These are phyloP conservation scores for Drosophila putrida DNA, from an alignment of 2,888 invertebrate species.

Conservation along the genomic window DNA sequence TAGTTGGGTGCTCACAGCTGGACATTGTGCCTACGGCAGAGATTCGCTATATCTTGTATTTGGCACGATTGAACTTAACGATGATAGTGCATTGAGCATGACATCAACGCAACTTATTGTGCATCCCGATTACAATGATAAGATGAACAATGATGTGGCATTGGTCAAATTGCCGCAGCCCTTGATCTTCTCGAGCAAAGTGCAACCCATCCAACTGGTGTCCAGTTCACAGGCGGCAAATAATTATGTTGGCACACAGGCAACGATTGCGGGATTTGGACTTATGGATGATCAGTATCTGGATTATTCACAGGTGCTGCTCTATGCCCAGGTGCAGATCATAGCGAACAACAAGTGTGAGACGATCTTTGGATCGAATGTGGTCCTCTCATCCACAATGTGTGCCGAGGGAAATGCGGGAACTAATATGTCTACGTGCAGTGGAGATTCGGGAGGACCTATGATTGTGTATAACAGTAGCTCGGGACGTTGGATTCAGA, in stretches of 20 bases:
- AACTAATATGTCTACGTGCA: slow-evolving; percentile 81
- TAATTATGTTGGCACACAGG: slow-evolving; percentile 68
- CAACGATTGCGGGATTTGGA: slow-evolving; percentile 81
- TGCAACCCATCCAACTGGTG: slow-evolving; percentile 78
- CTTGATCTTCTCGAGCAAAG: slow-evolving; percentile 60
- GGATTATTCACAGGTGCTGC: slow-evolving; percentile 72
- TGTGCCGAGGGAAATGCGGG: slow-evolving; percentile 75
- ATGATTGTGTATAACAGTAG: slow-evolving; percentile 58
- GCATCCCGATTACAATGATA: slow-evolving; percentile 79
- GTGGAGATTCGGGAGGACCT: slow-evolving; percentile 84
- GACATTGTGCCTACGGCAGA: slow-evolving; percentile 78
- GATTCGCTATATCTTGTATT: slow-evolving; percentile 73
- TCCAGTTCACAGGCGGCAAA: slow-evolving; percentile 41
- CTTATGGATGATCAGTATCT: slow-evolving; percentile 79
- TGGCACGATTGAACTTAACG: slow-evolving; percentile 72
- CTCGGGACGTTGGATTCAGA: slow-evolving; percentile 67
- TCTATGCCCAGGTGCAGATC: slow-evolving; percentile 78
- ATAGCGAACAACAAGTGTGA: slow-evolving; percentile 75
- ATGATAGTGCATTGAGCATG: slow-evolving; percentile 64
- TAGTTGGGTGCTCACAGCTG: slow-evolving; percentile 83
- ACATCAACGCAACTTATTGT: slow-evolving; percentile 68
- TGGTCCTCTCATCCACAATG: slow-evolving; percentile 73
- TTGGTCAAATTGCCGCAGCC: slow-evolving; percentile 74
- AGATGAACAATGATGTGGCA: slow-evolving; percentile 82
- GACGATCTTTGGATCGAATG: slow-evolving; percentile 54